Conservation (phyloP, 2,888 invertebrate species). For the Polyommatus iphigenia region DNA sequence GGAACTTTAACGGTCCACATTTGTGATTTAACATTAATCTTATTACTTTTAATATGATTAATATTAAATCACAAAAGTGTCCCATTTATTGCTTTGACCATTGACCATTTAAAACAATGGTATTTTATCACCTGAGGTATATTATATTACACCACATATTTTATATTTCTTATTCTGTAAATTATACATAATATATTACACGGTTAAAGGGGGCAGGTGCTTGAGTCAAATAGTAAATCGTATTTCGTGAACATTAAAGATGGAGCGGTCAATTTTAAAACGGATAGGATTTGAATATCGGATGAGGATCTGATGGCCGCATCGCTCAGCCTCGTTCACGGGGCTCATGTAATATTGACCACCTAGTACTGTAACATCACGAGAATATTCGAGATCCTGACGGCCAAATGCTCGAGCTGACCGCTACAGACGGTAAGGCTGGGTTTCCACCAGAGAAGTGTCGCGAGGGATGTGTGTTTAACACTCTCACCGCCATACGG, state of each 20-base stretch:
- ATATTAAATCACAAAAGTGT: no score
- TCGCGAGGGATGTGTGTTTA: no score
- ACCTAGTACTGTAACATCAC: neutral
- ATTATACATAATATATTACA: neutral
- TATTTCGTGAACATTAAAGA: neutral
- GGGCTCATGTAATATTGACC: neutral
- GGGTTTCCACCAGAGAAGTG: no score
- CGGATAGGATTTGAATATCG: conserved; percentile 18
- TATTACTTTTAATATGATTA: no score
- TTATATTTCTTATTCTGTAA: no score
- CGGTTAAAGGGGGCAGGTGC: neutral
- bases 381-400: neutral
- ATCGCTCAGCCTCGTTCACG: neutral
- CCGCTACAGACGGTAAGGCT: no score
- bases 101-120: no score
- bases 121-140: no score
- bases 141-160: no score
- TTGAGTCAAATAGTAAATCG: neutral
- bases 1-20: neutral
- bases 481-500: no score
- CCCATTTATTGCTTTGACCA: no score
- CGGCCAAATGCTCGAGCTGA: neutral
- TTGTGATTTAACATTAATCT: neutral
- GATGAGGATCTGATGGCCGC: neutral
- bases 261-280: conserved; percentile 1